Evolutionary conservation across 92 coral and sea anemone genomes (phyloP).

Genomic region (Hydrozoanthus gracilis): DNA sequence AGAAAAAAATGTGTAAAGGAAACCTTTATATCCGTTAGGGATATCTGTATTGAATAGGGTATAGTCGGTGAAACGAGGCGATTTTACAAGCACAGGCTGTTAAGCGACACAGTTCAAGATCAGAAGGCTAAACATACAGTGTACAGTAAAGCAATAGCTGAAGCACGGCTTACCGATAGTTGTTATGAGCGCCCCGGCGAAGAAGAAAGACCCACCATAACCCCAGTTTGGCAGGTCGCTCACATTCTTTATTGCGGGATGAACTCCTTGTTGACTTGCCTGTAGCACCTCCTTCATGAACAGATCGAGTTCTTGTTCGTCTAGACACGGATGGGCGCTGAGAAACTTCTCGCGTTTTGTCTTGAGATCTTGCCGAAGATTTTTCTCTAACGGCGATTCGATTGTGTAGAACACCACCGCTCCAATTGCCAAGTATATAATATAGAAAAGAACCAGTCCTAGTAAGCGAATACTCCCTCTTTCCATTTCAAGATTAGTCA

Average conservation of each 20-base stretch:
- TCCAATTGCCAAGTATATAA: slow-evolving; percentile 30
- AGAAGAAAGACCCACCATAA: slow-evolving; percentile 40
- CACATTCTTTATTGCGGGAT: slow-evolving; percentile 33
- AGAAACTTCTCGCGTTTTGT: slow-evolving; percentile 34
- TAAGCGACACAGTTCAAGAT: neutral
- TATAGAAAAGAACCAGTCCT: slow-evolving; percentile 25
- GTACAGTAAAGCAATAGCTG: neutral
- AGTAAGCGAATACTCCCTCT: slow-evolving; percentile 33
- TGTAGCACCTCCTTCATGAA: slow-evolving; percentile 26
- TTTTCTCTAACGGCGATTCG: slow-evolving; percentile 38
- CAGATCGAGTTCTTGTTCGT: slow-evolving; percentile 22
- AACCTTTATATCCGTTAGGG: neutral
- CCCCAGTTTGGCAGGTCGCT: slow-evolving; percentile 45
- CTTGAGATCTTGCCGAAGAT: slow-evolving; percentile 14
- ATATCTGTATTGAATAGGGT: too few relatives aligned
- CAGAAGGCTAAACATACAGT: neutral
- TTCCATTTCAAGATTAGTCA: slow-evolving; percentile 5
- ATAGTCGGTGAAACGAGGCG: too few relatives aligned
- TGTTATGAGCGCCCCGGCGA: slow-evolving; percentile 44
- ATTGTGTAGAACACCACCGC: slow-evolving; percentile 43
- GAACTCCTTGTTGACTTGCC: slow-evolving; percentile 44
- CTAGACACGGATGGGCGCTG: slow-evolving; percentile 25
- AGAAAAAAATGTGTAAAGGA: neutral
- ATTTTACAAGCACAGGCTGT: neutral
- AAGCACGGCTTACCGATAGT: slow-evolving; percentile 30